These are phyloP conservation scores for Oryzias curvinotus DNA, from an alignment of 2,113 vertebrate genomes.

Conservation along the genomic window DNA sequence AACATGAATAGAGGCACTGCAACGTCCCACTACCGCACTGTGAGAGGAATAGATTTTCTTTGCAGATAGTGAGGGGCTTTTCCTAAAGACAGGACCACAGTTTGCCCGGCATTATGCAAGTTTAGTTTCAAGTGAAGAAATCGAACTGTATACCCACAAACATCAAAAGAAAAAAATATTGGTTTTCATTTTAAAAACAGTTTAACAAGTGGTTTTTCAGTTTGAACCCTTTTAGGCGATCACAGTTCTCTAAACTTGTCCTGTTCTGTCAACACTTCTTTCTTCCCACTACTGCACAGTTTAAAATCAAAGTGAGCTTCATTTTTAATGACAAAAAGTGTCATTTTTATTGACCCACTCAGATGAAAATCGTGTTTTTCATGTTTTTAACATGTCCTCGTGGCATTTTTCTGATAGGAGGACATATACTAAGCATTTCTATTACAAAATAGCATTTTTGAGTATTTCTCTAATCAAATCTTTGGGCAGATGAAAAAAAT, in stretches of 20 bases:
- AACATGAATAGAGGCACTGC: conserved; percentile 65
- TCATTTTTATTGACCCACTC: too few species aligned
- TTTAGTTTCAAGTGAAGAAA: conserved; percentile 46
- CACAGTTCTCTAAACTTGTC: not conserved
- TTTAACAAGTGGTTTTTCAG: conserved; percentile 22
- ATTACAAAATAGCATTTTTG: too few species aligned
- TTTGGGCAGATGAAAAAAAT: too few species aligned
- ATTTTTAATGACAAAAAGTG: too few species aligned
- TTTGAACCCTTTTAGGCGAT: conserved; percentile 11
- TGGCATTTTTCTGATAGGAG: too few species aligned
- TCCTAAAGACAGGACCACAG: conserved; percentile 60
- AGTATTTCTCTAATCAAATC: too few species aligned
- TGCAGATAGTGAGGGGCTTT: conserved; percentile 56
- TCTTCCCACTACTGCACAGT: conserved; percentile 1
- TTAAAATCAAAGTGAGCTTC: too few species aligned
- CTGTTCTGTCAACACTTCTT: not conserved
- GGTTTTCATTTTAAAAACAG: conserved; percentile 14
- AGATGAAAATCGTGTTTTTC: too few species aligned
- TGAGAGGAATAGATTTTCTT: conserved; percentile 70
- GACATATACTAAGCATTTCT: too few species aligned
- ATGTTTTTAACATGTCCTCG: too few species aligned
- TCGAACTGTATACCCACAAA: conserved; percentile 31
- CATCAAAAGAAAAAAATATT: conserved; percentile 23
- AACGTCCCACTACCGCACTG: conserved; percentile 67
- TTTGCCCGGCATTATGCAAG: conserved; percentile 56